Base-by-base conservation (phyloP, 1,140 invertebrate species). In the Lucilia sericata region DNA sequence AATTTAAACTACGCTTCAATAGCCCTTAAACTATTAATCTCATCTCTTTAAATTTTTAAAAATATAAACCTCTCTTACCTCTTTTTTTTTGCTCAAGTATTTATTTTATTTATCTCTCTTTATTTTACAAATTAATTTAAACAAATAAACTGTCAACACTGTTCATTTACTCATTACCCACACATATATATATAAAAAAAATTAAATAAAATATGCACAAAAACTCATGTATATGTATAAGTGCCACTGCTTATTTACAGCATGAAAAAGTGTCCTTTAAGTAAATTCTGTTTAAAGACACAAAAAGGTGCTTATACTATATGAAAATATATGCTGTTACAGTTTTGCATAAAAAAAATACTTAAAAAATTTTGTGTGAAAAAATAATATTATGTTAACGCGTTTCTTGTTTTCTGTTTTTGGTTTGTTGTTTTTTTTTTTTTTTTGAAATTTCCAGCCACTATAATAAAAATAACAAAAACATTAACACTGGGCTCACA, bases 361-460 rank as follows among this genome's bases (percentile, higher is more conserved):
- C 42, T 42, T 42, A 42, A 42, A 42, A 42, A 55, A 55, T 2
- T 4, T 55, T 55, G 51, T 55, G 51, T 55, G 51, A 55, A 55
- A 55, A 55, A 55, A 55, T 55, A 55, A 55, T 55, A 55, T 55
- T 55, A 55, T 55, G 51, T 55, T 55, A 55, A 55, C 51, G 51
- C 51, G 51, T 55, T 55, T 55, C 17, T 55, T 55, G 12, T 55
- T 55, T n/a, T 55, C 42, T 42, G 2, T 42, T 42, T 42, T 42
- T 10, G 5, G 5, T 3, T 1, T 30, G 25, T 3, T 42, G 2
- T 42, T 42, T 3, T 42, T 42, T 0, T 42, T 42, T 42, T 42
- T 42, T 2, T 42, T 42, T 1, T 42, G 10, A 42, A 8, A 8
- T 55, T 55, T 55, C 51, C 51, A 55, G 51, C 51, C 51, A 55